A percentile compares a stretch with the other conserved stretches of the same genome.
phyloP scores from a whole-genome alignment of 92 coral and sea anemone genomes.

The Zoanthus solanderi region DNA sequence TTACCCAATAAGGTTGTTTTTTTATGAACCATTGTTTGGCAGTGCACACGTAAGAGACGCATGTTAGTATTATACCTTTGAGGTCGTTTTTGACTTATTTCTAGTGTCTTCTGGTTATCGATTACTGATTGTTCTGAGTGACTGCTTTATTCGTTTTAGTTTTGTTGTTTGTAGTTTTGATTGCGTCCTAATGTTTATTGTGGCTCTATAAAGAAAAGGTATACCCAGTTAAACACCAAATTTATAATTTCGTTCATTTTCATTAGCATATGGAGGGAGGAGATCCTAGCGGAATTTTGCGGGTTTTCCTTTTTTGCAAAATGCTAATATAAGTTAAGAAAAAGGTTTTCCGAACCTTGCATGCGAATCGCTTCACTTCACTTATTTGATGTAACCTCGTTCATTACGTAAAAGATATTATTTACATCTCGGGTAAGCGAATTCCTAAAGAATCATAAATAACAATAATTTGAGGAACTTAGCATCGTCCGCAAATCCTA shows the following conservation, averaged over 20 bases:
- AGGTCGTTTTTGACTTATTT: neutral
- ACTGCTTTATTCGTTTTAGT: neutral
- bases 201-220: neutral
- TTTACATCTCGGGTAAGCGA: neutral
- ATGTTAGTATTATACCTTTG: neutral
- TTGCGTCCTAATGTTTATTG: neutral
- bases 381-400: neutral
- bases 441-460: neutral
- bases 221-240: too few species aligned
- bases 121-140: neutral
- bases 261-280: neutral
- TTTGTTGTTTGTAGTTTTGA: neutral
- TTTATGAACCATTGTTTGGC: neutral
- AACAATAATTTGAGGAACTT: neutral
- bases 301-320: neutral
- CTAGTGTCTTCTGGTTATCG: neutral
- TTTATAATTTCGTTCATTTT: neutral
- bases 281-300: neutral
- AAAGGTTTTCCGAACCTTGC: conserved; percentile 7
- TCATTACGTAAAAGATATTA: neutral
- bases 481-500: neutral
- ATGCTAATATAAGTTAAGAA: neutral
- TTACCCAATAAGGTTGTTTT: neutral
- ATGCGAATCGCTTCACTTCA: neutral
- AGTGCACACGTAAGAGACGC: neutral